These are phyloP conservation scores for Acutogordius australiensis DNA, from an alignment of 2,888 invertebrate species.

Conservation along the genomic window DNA sequence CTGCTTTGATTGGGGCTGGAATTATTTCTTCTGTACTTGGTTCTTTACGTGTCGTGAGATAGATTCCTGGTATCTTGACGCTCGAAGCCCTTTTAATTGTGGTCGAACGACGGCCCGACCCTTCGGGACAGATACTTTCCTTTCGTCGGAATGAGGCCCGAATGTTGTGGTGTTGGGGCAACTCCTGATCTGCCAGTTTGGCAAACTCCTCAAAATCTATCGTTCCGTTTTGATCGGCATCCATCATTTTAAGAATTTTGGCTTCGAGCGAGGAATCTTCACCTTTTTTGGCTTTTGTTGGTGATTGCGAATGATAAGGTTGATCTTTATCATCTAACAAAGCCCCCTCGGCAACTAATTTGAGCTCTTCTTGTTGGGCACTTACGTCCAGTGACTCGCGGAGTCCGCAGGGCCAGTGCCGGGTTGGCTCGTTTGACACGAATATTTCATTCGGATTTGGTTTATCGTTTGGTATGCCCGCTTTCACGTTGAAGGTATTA, in stretches of 20 bases:
- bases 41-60: no score
- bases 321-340: background rate
- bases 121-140: background rate
- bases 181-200: background rate
- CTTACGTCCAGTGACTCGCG: background rate
- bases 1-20: no score
- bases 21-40: no score
- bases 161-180: background rate
- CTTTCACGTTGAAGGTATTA: background rate
- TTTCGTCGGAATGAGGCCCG: background rate
- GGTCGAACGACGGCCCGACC: background rate
- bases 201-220: slow-evolving; percentile 14
- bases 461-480: background rate
- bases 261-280: background rate
- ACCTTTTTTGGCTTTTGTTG: no score
- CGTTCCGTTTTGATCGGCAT: slow-evolving; percentile 14
- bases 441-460: background rate
- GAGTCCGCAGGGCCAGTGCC: background rate
- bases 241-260: slow-evolving; percentile 12
- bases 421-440: background rate
- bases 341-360: background rate
- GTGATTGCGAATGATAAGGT: no score
- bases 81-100: no score
- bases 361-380: background rate
- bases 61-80: no score